Evolutionary conservation across 2,888 invertebrate species (phyloP), one percentile per base, ranked within the genome.

Genomic region (Pristionchus maxplancki): DNA sequence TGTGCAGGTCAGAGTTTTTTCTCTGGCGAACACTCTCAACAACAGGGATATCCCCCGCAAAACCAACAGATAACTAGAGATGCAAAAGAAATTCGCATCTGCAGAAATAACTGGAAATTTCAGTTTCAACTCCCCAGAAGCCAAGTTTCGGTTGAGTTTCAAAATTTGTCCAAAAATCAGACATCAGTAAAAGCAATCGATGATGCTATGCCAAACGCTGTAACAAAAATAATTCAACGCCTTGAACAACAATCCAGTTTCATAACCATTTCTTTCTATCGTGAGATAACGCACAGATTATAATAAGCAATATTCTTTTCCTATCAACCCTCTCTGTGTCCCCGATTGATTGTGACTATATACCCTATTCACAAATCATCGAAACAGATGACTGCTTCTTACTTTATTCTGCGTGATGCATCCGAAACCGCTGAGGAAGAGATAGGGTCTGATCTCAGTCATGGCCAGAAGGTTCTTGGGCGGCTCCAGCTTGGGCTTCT

Each of bases 391-490:
- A 44, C 44, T 44, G 11, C 44, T n/a, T n/a, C 34, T 74, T 28
- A 91, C 91, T 89, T 90, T 88, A 1, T 90, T 85, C 34, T 90
- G 89, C 13, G 91, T 91, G 20, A 92, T 90, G 82, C 92, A 92
- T 24, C 92, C 92, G 89, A 91, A 92, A 31, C 92, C 92, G 53
- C 91, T 89, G n/a, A 92, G 83, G 64, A 88, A 91, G 40, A 92
- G 89, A 71, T 90, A 90, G 11, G 91, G 91, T 15, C 91, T 85
- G 31, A 92, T 89, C 88, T 92, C 89, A n/a, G 88, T 90, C 82
- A 92, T 90, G 0, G 90, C 87, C 8, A 89, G 34, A 28, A 91
- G 78, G 24, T 83, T 53, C 71, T 89, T 89, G 15, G 88, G 88
- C 37, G 78, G 88, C 2, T 53, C 81, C 58, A 88, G 53, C 34